A percentile compares a stretch with the other conserved stretches of the same genome.
Evolutionary conservation across 2,888 invertebrate genomes (phyloP).

Genomic region (Adela reaumurella): DNA sequence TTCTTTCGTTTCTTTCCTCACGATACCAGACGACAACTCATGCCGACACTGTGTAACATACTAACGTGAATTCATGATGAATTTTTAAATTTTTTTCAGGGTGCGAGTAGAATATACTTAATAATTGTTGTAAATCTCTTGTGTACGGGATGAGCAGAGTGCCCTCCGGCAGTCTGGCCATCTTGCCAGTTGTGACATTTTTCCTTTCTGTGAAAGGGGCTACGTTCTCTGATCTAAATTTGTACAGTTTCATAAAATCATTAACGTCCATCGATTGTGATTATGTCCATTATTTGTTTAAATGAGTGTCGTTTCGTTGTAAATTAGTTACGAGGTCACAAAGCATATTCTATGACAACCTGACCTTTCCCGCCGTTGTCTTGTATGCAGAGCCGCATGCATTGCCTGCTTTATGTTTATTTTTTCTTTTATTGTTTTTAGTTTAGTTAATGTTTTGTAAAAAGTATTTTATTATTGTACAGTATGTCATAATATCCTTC

Average conservation of each 20-base stretch:
- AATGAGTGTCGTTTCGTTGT: slow-evolving; percentile 71
- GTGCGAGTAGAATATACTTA: slow-evolving; percentile 28
- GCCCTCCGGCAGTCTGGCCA: slow-evolving; percentile 49
- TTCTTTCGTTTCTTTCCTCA: slow-evolving; percentile 15
- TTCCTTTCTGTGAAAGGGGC: slow-evolving; percentile 84
- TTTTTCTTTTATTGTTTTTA: slow-evolving; percentile 55
- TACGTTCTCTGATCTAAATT: slow-evolving; percentile 64
- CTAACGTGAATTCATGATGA: slow-evolving; percentile 37
- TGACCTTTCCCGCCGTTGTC: slow-evolving; percentile 64
- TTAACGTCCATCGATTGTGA: slow-evolving; percentile 57
- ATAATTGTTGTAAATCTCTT: slow-evolving; percentile 1
- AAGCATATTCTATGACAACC: slow-evolving; percentile 61
- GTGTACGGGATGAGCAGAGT: slow-evolving; percentile 38
- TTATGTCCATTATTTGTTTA: slow-evolving; percentile 51
- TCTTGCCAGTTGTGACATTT: slow-evolving; percentile 75
- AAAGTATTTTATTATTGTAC: slow-evolving; percentile 52
- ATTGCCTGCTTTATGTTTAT: slow-evolving; percentile 69
- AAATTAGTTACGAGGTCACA: slow-evolving; percentile 51
- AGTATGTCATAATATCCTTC: slow-evolving; percentile 48
- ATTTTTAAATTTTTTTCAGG: slow-evolving; percentile 53
- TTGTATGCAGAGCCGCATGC: slow-evolving; percentile 63
- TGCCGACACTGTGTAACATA: slow-evolving; percentile 23
- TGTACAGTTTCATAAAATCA: slow-evolving; percentile 38
- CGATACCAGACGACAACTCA: slow-evolving; percentile 48
- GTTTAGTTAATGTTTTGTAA: slow-evolving; percentile 53